Conservation (phyloP, 2,113 vertebrate species). For the Hucho hucho region DNA sequence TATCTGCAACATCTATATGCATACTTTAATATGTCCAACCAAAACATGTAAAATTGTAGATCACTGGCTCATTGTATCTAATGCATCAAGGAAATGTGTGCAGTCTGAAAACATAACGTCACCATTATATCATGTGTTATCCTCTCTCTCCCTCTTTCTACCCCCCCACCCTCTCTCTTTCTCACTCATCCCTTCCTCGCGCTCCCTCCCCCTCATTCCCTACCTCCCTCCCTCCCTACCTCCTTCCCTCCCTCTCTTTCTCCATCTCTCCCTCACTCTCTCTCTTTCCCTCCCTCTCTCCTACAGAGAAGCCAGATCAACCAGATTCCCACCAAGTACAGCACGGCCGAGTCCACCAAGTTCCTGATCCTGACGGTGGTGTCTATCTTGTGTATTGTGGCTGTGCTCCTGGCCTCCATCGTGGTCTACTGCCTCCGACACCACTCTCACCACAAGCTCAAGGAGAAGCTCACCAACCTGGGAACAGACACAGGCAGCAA, state of each 20-base stretch:
- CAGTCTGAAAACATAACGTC: not conserved
- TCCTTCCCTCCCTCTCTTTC: not conserved
- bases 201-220: not conserved
- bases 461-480: constrained; percentile 86
- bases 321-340: constrained; percentile 78
- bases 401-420: constrained; percentile 86
- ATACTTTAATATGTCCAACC: constrained; percentile 41
- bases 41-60: not conserved
- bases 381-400: constrained; percentile 84
- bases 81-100: not conserved
- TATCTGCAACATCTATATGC: constrained; percentile 40
- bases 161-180: not conserved
- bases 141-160: not conserved
- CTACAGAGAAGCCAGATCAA: constrained; percentile 81
- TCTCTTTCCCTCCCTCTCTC: not conserved
- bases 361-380: constrained; percentile 89
- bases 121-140: too few relatives aligned
- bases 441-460: constrained; percentile 84
- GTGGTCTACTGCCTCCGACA: constrained; percentile 89
- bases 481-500: constrained; percentile 75
- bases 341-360: constrained; percentile 86
- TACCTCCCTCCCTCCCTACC: not conserved
- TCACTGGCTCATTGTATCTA: not conserved
- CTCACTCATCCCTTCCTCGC: not conserved
- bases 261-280: not conserved